A percentile compares a stretch with the other conserved stretches of the same genome.
Evolutionary conservation across 2,888 invertebrate genomes (phyloP).

Genomic region (Diaphora mendica): DNA sequence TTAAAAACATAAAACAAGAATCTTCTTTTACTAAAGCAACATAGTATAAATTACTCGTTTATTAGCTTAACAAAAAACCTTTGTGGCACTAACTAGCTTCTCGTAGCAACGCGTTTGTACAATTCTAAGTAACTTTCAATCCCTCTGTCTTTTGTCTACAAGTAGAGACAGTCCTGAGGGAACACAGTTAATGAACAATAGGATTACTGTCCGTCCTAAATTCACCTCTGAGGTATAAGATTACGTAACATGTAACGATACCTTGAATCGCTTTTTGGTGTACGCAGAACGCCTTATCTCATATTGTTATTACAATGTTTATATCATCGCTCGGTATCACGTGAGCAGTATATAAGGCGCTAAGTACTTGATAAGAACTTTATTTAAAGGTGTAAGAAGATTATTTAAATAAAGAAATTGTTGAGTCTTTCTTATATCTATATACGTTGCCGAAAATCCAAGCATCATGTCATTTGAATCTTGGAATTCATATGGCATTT

Average conservation of each 20-base stretch:
- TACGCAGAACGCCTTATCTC: slow-evolving; percentile 16
- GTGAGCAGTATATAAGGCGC: slow-evolving; percentile 1
- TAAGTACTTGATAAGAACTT: slow-evolving; percentile 5
- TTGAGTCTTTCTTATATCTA: not conserved
- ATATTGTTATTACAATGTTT: slow-evolving; percentile 15
- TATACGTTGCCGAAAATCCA: not conserved
- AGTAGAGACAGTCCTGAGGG: slow-evolving; percentile 1
- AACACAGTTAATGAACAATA: slow-evolving; percentile 21
- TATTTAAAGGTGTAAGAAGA: not conserved
- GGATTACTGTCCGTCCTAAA: slow-evolving; percentile 11
- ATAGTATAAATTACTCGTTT: not conserved
- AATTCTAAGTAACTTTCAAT: not conserved
- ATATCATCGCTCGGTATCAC: not conserved
- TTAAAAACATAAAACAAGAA: too few species aligned
- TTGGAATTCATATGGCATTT: not conserved
- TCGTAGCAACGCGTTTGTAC: not conserved
- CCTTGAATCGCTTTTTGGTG: slow-evolving; percentile 11
- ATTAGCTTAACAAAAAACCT: not conserved
- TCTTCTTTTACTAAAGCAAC: not conserved
- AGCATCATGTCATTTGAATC: not conserved
- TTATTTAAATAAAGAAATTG: not conserved
- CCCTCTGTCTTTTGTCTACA: slow-evolving; percentile 6
- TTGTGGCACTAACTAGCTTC: not conserved
- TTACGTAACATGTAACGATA: slow-evolving; percentile 14
- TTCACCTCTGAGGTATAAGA: slow-evolving; percentile 9